Percentiles rank a stretch among this genome's conserved stretches.
phyloP scores from a whole-genome alignment of 2,797 vertebrate species.

The Halcyon smyrnensis region DNA sequence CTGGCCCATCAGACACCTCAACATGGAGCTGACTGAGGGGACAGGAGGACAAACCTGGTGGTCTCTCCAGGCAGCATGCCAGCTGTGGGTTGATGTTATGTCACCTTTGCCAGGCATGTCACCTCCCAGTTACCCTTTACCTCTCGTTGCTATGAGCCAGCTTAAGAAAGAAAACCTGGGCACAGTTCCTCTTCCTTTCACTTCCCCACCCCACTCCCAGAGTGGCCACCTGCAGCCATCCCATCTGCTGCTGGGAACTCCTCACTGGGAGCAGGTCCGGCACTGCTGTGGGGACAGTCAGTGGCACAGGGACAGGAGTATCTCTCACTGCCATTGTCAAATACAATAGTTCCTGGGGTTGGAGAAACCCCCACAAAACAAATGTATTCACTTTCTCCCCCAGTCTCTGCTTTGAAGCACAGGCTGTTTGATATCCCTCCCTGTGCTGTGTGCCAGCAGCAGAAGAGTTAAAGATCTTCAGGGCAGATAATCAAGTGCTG shows the following conservation, averaged over 20 bases:
- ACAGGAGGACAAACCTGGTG: not conserved
- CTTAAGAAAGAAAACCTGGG: not conserved
- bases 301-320: not conserved
- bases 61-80: accelerated
- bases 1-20: no score
- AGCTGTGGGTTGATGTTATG: no score
- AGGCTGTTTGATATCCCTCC: not conserved
- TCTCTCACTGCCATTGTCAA: not conserved
- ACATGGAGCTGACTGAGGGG: accelerated
- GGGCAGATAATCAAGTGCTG: not conserved
- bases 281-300: not conserved
- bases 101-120: not conserved
- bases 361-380: not conserved
- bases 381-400: not conserved
- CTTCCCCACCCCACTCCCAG: not conserved
- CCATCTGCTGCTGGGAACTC: not conserved
- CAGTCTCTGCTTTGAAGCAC: not conserved
- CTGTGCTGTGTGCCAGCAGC: accelerated
- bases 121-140: not conserved
- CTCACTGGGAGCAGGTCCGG: accelerated
- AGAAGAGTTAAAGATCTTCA: not conserved
- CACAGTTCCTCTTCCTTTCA: no score
- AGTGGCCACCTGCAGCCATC: accelerated
- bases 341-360: accelerated
- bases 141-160: accelerated